These are phyloP conservation scores for Encarsia formosa DNA, from an alignment of 2,888 invertebrate genomes.

Conservation along the genomic window DNA sequence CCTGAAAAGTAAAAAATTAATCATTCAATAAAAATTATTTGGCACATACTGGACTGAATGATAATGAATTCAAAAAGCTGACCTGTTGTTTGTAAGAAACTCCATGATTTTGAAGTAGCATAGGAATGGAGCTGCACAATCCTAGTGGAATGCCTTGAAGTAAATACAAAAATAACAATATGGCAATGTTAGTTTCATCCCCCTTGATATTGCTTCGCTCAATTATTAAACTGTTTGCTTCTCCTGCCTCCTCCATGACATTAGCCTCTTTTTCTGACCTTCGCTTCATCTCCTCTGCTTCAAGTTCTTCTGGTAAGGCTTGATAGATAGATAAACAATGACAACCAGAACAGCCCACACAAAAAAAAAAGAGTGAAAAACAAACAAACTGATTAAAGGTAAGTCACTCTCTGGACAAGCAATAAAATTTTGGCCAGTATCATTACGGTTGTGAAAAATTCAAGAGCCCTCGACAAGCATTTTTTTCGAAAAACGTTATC, in stretches of 20 bases:
- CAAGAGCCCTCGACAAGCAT: no score
- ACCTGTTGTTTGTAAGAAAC: conserved; percentile 93
- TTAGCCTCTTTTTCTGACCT: conserved; percentile 27
- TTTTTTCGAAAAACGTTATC: no score
- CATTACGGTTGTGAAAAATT: no score
- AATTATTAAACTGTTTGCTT: conserved; percentile 16
- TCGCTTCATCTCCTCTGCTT: conserved; percentile 30
- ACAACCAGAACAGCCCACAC: no score
- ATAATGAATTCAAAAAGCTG: not conserved
- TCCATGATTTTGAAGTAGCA: conserved; percentile 88
- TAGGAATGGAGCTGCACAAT: conserved; percentile 88
- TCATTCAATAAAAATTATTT: not conserved
- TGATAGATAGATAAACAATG: no score
- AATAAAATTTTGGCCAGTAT: no score
- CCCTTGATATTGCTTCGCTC: conserved; percentile 53
- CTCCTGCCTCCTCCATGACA: conserved; percentile 26
- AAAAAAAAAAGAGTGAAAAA: no score
- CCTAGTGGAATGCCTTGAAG: conserved; percentile 95
- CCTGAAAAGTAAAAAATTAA: conserved; percentile 55
- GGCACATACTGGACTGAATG: not conserved
- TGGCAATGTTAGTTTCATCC: conserved; percentile 75
- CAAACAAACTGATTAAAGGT: no score
- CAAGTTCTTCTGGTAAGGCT: no score
- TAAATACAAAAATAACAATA: conserved; percentile 88
- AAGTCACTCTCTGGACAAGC: no score